Conservation (phyloP, 2,888 invertebrate genomes). For the Cryptus viduatorius region DNA sequence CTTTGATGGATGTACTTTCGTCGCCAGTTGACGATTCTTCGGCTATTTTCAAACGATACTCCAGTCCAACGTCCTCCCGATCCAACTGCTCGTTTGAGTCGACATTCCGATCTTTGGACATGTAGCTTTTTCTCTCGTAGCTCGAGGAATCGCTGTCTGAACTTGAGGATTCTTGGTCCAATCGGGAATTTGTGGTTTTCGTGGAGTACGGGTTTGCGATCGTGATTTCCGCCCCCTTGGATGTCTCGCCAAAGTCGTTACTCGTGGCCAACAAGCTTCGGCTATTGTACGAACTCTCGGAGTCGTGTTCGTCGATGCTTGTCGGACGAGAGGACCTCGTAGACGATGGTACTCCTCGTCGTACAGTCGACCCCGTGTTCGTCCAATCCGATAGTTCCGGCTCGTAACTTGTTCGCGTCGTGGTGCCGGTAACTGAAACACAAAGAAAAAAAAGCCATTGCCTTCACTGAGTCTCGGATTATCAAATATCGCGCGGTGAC, state of each 20-base stretch:
- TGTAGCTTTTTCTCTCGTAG: not conserved
- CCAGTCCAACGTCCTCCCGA: not conserved
- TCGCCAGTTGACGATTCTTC: not conserved
- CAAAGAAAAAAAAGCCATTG: constrained; percentile 14
- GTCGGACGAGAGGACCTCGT: constrained; percentile 30
- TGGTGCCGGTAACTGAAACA: constrained; percentile 79
- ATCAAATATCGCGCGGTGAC: not conserved
- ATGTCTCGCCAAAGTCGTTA: not conserved
- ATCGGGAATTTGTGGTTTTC: constrained; percentile 11
- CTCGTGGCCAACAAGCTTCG: not conserved
- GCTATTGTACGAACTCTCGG: constrained; percentile 1
- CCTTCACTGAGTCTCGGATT: not conserved
- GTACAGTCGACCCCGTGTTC: constrained; percentile 59
- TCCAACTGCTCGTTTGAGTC: not conserved
- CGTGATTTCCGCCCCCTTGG: constrained; percentile 5
- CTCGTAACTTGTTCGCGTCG: constrained; percentile 73
- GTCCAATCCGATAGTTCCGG: constrained; percentile 70
- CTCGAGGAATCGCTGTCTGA: constrained; percentile 4
- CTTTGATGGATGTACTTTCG: not conserved
- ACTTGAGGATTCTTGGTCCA: constrained; percentile 8
- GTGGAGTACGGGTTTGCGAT: not conserved
- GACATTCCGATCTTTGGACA: not conserved
- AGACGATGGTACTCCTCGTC: constrained; percentile 44
- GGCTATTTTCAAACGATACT: not conserved
- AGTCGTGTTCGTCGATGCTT: constrained; percentile 14